Evolutionary conservation across 2,888 invertebrate species (phyloP).

Genomic region (Sericinus montela): DNA sequence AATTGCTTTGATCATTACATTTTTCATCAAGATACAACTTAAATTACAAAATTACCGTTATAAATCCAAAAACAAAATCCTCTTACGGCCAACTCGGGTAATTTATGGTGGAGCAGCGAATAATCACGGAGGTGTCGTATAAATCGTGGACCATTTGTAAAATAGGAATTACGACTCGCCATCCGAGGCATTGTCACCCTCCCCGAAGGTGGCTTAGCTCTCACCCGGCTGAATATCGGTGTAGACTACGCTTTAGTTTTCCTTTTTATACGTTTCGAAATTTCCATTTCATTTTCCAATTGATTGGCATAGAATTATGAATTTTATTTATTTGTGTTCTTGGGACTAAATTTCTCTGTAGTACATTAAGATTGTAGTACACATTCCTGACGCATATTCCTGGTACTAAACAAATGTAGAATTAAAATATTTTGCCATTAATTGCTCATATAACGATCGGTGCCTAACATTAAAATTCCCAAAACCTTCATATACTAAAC

Average conservation of each 20-base stretch:
- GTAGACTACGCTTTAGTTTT: slow-evolving; percentile 12
- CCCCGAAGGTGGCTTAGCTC: slow-evolving; percentile 25
- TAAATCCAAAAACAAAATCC: slow-evolving; percentile 74
- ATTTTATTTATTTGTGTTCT: background rate
- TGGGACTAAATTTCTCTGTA: background rate
- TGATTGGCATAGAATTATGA: background rate
- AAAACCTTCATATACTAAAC: no score
- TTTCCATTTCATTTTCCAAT: slow-evolving; percentile 8
- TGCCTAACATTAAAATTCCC: no score
- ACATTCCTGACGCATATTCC: no score
- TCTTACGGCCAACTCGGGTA: slow-evolving; percentile 61
- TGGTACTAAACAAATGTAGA: no score
- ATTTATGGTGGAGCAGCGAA: slow-evolving; percentile 71
- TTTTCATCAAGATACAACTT: slow-evolving; percentile 28
- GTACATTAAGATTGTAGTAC: no score
- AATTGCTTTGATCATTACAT: background rate
- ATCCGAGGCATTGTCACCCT: slow-evolving; percentile 54
- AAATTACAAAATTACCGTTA: slow-evolving; percentile 61
- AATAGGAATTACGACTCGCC: slow-evolving; percentile 71
- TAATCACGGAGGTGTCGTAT: slow-evolving; percentile 76
- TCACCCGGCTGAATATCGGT: slow-evolving; percentile 18
- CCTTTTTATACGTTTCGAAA: slow-evolving; percentile 14
- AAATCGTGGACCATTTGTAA: slow-evolving; percentile 77
- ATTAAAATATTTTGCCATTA: no score
- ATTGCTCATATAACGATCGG: no score